These are phyloP conservation scores for Naja naja DNA, from an alignment of 2,113 vertebrate genomes.

Conservation along the genomic window DNA sequence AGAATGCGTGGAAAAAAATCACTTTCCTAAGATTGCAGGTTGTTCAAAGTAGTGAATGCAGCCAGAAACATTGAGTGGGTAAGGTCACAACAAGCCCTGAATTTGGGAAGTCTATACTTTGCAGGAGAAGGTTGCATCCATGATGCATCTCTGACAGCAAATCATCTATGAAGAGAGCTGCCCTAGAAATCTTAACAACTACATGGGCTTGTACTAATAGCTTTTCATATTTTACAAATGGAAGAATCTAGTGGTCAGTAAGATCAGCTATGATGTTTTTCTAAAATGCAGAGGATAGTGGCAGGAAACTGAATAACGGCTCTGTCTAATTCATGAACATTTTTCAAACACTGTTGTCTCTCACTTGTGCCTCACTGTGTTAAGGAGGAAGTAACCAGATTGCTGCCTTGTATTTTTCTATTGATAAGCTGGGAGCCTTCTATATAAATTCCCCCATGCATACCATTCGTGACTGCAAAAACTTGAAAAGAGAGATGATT, in stretches of 20 bases:
- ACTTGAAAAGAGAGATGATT: not conserved
- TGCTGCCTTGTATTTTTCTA: not conserved
- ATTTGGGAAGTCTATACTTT: not conserved
- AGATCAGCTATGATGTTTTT: not conserved
- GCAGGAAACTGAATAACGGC: not conserved
- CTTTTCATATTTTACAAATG: not conserved
- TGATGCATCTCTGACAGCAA: not conserved
- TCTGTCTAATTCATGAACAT: not conserved
- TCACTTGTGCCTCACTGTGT: not conserved
- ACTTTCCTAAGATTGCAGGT: not conserved
- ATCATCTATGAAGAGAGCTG: not conserved
- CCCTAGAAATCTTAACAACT: not conserved
- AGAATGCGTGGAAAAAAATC: not conserved
- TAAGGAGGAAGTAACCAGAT: not conserved
- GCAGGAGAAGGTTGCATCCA: not conserved
- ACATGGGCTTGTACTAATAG: not conserved
- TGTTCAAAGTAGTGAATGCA: too few species aligned
- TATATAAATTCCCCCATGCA: not conserved
- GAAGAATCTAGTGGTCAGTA: not conserved
- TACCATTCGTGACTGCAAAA: not conserved
- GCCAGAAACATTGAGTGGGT: not conserved
- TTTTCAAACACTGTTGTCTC: not conserved
- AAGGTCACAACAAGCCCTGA: not conserved
- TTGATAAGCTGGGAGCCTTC: not conserved
- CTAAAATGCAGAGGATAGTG: not conserved